phyloP scores from a whole-genome alignment of 2,113 vertebrate species.

The Salvelinus fontinalis region DNA sequence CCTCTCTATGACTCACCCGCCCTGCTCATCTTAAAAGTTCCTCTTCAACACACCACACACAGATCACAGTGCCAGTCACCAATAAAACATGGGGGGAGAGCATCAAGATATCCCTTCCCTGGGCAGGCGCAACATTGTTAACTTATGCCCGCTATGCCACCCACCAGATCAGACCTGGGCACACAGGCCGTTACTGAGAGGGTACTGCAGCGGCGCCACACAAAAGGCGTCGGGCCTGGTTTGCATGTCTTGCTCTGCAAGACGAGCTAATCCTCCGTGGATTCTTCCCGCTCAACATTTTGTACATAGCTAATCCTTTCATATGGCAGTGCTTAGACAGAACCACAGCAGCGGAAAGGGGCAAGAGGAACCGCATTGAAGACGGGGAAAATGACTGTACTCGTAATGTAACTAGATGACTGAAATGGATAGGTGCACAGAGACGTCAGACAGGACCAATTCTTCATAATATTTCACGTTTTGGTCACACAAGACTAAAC shows the following conservation, averaged over 20 bases:
- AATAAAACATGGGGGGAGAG: too few relatives aligned
- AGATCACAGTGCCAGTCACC: too few relatives aligned
- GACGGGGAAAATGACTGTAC: not conserved
- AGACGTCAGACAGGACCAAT: too few relatives aligned
- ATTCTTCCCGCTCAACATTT: constrained; percentile 32
- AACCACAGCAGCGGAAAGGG: constrained; percentile 1
- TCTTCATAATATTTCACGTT: too few relatives aligned
- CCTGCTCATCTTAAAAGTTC: too few relatives aligned
- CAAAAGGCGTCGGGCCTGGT: constrained; percentile 25
- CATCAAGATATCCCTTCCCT: not conserved
- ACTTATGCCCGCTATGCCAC: not conserved
- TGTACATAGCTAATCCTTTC: constrained; percentile 50
- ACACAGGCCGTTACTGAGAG: not conserved
- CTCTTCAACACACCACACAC: too few relatives aligned
- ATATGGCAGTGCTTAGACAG: constrained; percentile 24
- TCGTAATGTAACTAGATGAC: too few relatives aligned
- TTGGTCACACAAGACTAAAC: too few relatives aligned
- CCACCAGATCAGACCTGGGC: constrained; percentile 17
- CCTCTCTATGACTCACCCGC: too few relatives aligned
- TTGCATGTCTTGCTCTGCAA: constrained; percentile 31
- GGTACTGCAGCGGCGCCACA: constrained; percentile 7
- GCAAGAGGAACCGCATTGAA: not conserved
- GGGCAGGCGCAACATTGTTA: not conserved
- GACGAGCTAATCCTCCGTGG: constrained; percentile 36
- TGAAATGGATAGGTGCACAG: too few relatives aligned